Conservation (phyloP, 2,797 vertebrate species). For the Phataginus tetradactyla region DNA sequence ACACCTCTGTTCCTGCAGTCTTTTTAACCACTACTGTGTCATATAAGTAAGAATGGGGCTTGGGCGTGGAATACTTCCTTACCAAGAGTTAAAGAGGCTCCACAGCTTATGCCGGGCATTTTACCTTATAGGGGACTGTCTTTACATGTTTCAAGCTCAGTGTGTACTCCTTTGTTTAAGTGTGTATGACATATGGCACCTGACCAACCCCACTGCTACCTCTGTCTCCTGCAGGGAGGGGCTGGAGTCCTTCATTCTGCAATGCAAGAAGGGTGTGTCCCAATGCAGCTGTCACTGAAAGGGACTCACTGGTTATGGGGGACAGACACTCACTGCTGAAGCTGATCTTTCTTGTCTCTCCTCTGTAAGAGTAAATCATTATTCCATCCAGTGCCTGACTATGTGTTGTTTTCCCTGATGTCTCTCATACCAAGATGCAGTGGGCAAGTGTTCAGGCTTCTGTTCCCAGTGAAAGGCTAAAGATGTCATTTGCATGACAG, state of each 20-base stretch:
- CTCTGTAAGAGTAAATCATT: neutral
- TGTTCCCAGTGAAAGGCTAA: neutral
- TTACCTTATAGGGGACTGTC: neutral
- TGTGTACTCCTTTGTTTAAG: neutral
- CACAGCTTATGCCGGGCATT: neutral
- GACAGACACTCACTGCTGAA: neutral
- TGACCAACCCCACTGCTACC: neutral
- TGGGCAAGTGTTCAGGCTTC: neutral
- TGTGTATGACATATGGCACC: neutral
- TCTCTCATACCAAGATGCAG: neutral
- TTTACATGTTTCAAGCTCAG: neutral
- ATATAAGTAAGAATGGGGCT: neutral
- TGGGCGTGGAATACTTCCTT: too few relatives aligned
- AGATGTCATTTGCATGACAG: neutral
- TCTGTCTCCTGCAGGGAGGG: neutral
- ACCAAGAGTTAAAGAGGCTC: neutral
- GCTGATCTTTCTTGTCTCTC: neutral
- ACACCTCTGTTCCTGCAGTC: too few relatives aligned
- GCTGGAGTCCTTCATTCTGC: neutral
- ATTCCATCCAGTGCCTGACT: neutral
- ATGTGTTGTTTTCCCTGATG: neutral
- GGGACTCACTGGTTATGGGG: rapidly evolving
- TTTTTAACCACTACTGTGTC: neutral
- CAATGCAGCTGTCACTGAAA: neutral
- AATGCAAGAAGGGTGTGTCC: neutral